Base-by-base conservation (phyloP, 2,113 vertebrate genomes). In the Nibea albiflora region DNA sequence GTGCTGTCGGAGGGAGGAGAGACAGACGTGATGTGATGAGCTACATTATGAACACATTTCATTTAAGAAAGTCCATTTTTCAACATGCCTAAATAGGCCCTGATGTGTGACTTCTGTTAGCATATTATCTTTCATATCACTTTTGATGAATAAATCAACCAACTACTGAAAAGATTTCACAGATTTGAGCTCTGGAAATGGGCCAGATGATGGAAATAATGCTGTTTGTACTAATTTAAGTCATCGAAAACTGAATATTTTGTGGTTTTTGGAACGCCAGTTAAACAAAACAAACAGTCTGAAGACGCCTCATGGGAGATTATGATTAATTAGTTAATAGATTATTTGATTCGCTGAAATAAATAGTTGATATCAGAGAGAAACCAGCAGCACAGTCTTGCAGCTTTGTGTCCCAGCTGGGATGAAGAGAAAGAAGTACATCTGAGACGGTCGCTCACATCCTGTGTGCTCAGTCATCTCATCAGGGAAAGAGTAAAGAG, bases 1-100 rank as follows among this genome's bases (percentile, higher is more conserved):
- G 5, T 98, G 97, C 98, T 99, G 85, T 12, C 7, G 83, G 54
- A 39, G 49, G 52, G 35, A 73, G 57, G 24, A 16, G 64, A 67
- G 54, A 66, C n/a, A 44, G 52, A 60, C 2, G 3, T 6, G 61
- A 83, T 4, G 52, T 28, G 58, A 88, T 85, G 44, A 76, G n/a
- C 1, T 42, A 77, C 67, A 46, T 63, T 24, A 56, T 49, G 17
- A 28, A 17, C 24, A 39, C 35, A 9, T 39, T 39, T 31, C 46
- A 19, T 73, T 78, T 66, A 56, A 50, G 11, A 61, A 57, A 19
- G 8, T 15, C 1, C 28, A 1, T 46, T 72, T 79, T 54, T 54
- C 42, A 50, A 53, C 3, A 49, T 66, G 64, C 64, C 26, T 58
- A 69, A 84, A 39, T 19, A 22, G n/a, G 44, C 57, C 44, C 17